These are phyloP conservation scores for Margaritifera margaritifera DNA, from an alignment of 2,888 invertebrate species.

Conservation along the genomic window DNA sequence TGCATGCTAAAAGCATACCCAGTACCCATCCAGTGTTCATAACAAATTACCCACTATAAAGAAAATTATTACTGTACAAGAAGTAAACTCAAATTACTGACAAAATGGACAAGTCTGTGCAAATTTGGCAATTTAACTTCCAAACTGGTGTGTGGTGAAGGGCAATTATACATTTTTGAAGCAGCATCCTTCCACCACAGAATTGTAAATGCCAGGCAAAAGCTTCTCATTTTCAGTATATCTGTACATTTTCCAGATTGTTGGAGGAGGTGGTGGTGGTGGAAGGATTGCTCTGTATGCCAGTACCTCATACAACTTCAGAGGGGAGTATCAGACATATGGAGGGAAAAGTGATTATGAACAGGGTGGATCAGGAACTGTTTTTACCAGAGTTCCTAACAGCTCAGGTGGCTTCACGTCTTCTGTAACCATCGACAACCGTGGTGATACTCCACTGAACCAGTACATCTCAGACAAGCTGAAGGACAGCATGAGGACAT, in stretches of 20 bases:
- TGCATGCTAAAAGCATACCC: too few relatives aligned
- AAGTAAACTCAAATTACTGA: too few relatives aligned
- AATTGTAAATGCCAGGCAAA: background rate
- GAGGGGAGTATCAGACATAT: conserved; percentile 40
- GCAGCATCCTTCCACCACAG: too few relatives aligned
- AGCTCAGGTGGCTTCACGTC: conserved; percentile 16
- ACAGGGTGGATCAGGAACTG: conserved; percentile 56
- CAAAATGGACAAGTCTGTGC: too few relatives aligned
- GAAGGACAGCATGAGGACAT: conserved; percentile 47
- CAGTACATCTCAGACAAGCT: conserved; percentile 33
- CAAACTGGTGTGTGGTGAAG: too few relatives aligned
- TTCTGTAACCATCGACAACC: conserved; percentile 50
- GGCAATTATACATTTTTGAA: too few relatives aligned
- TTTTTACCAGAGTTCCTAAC: conserved; percentile 34
- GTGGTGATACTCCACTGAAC: conserved; percentile 37
- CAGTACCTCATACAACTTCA: conserved; percentile 35
- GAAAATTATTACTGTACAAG: too few relatives aligned
- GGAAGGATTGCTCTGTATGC: conserved; percentile 54
- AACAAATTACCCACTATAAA: too few relatives aligned
- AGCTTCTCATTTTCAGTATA: background rate
- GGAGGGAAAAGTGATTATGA: conserved; percentile 51
- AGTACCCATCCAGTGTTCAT: too few relatives aligned
- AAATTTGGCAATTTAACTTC: too few relatives aligned
- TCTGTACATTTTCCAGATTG: conserved; percentile 21
- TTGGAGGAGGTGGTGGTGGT: conserved; percentile 58